These are phyloP conservation scores for Spinibarbus caldwelli DNA, from an alignment of 2,797 vertebrate species.

Conservation along the genomic window DNA sequence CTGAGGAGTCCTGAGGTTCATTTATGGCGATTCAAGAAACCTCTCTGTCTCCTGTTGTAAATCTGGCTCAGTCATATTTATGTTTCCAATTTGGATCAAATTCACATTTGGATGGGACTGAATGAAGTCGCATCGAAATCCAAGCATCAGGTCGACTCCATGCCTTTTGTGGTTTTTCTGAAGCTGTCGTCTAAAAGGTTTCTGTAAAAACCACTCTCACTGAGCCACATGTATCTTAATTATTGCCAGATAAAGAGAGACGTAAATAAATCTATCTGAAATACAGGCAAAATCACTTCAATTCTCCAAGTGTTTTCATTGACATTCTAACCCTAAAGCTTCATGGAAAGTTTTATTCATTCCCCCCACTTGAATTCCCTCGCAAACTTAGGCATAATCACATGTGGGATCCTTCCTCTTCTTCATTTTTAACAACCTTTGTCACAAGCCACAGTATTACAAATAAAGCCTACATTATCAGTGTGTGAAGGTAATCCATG, in stretches of 20 bases:
- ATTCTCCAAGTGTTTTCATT: slow-evolving; percentile 31
- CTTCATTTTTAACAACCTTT: not conserved
- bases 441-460: not conserved
- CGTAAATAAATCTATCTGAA: slow-evolving; percentile 62
- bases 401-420: slow-evolving; percentile 12
- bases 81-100: slow-evolving; percentile 36
- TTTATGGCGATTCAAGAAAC: slow-evolving; percentile 16
- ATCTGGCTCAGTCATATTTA: slow-evolving; percentile 38
- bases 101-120: slow-evolving; percentile 42
- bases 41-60: slow-evolving; percentile 47
- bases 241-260: slow-evolving; percentile 68
- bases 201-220: slow-evolving; percentile 71
- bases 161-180: slow-evolving; percentile 52
- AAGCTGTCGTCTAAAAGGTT: too few relatives aligned
- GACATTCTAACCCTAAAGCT: slow-evolving; percentile 26
- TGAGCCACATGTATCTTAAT: slow-evolving; percentile 74
- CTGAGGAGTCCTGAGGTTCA: not conserved
- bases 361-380: not conserved
- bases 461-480: not conserved
- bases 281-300: slow-evolving; percentile 42
- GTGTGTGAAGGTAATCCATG: not conserved
- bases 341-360: slow-evolving; percentile 38
- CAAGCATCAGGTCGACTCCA: slow-evolving; percentile 58
- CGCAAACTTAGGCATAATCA: not conserved
- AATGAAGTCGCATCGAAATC: slow-evolving; percentile 42